Evolutionary conservation across 2,113 vertebrate genomes (phyloP).

Genomic region (Symphodus melops): DNA sequence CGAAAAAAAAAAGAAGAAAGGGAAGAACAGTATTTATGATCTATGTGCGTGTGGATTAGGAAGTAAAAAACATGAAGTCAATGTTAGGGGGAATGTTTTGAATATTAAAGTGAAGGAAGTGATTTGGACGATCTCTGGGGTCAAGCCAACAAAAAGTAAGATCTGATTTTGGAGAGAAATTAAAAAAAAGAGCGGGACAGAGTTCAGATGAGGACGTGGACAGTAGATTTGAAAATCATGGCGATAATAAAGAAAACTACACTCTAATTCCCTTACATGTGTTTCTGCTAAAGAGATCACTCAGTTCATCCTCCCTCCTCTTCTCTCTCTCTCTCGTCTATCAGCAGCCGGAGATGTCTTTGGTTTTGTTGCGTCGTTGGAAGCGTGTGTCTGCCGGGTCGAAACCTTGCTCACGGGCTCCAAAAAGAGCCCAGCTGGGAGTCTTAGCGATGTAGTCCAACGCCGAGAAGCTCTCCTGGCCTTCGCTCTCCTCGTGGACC

Average conservation of each 20-base stretch:
- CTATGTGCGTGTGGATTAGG: not conserved
- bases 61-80: slow-evolving; percentile 2
- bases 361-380: slow-evolving; percentile 88
- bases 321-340: not conserved
- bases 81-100: slow-evolving; percentile 22
- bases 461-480: slow-evolving; percentile 82
- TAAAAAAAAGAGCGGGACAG: not conserved
- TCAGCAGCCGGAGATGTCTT: slow-evolving; percentile 92
- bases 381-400: slow-evolving; percentile 89
- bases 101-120: not conserved
- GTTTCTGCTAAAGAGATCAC: not conserved
- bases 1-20: not conserved
- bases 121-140: not conserved
- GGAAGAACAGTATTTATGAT: slow-evolving; percentile 4
- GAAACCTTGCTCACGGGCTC: slow-evolving; percentile 89
- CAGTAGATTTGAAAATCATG: not conserved
- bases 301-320: not conserved
- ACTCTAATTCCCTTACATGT: not conserved
- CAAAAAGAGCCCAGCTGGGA: slow-evolving; percentile 91
- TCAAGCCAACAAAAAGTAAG: not conserved
- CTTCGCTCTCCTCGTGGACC: slow-evolving; percentile 76
- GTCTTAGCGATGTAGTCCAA: slow-evolving; percentile 89
- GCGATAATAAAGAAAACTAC: slow-evolving; percentile 7
- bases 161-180: not conserved
- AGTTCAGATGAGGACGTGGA: not conserved